These are phyloP conservation scores for Tetraneura akinire DNA, from an alignment of 1,140 invertebrate genomes.

Conservation along the genomic window DNA sequence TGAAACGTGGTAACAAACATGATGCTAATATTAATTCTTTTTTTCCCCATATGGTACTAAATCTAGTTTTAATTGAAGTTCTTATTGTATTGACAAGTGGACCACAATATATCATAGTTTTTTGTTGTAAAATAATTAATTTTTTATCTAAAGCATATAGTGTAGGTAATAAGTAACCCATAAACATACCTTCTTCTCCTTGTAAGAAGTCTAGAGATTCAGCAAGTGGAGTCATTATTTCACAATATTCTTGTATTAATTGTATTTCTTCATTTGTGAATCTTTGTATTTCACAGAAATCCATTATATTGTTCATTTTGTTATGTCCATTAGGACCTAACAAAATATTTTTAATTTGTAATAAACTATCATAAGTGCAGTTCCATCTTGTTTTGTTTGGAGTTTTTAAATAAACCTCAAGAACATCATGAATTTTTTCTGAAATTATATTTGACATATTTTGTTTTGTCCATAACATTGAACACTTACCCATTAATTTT, in stretches of 20 bases:
- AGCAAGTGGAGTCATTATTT: background rate
- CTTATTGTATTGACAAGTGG: background rate
- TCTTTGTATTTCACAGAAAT: conserved; percentile 17
- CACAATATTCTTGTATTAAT: conserved; percentile 11
- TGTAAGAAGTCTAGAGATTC: conserved; percentile 3
- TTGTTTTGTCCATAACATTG: conserved; percentile 7
- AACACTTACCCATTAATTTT: background rate
- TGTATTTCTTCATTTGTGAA: conserved; percentile 2
- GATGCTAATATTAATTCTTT: conserved; percentile 29
- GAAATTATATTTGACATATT: conserved; percentile 4
- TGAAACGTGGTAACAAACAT: conserved; percentile 21
- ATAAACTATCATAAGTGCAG: background rate
- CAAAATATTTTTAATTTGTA: conserved; percentile 10
- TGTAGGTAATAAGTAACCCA: conserved; percentile 14
- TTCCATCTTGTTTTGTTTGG: conserved; percentile 15
- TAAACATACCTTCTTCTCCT: conserved; percentile 18
- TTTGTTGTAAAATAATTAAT: conserved; percentile 6
- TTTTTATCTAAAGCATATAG: conserved; percentile 23
- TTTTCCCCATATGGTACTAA: conserved; percentile 2
- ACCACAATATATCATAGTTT: background rate
- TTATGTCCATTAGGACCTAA: background rate
- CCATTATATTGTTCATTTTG: conserved; percentile 12
- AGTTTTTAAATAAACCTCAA: conserved; percentile 18
- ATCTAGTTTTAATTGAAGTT: background rate
- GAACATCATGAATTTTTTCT: conserved; percentile 22